Conservation (phyloP, 2,888 invertebrate genomes). For the Horisme vitalbata region DNA sequence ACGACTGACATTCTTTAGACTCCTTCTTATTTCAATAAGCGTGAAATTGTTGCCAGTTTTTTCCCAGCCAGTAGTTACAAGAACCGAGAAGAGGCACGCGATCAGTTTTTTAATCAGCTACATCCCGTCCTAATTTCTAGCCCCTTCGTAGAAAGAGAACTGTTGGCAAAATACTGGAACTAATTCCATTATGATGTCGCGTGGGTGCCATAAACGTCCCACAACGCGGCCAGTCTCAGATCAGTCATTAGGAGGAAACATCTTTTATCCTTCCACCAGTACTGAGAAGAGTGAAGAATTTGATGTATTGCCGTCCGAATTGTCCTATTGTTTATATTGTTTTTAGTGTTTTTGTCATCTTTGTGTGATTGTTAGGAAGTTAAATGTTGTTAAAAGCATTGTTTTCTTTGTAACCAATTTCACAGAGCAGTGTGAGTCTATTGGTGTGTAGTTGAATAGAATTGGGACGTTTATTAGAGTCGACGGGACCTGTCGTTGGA, state of each 20-base stretch:
- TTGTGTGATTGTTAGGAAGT: slow-evolving; percentile 79
- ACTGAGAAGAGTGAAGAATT: slow-evolving; percentile 65
- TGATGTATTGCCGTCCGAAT: slow-evolving; percentile 46
- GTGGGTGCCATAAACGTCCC: slow-evolving; percentile 77
- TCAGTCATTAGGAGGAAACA: slow-evolving; percentile 66
- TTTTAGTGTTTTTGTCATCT: slow-evolving; percentile 62
- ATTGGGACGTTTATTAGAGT: slow-evolving; percentile 73
- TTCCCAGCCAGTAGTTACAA: slow-evolving; percentile 35
- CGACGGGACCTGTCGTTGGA: slow-evolving; percentile 66
- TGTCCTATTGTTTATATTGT: slow-evolving; percentile 63
- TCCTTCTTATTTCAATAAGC: slow-evolving; percentile 8
- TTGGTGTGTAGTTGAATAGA: slow-evolving; percentile 61
- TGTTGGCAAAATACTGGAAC: slow-evolving; percentile 80
- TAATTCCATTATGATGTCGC: slow-evolving; percentile 78
- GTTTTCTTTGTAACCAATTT: slow-evolving; percentile 66
- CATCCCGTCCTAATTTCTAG: slow-evolving; percentile 57
- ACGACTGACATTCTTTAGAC: too few relatives aligned
- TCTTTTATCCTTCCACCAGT: slow-evolving; percentile 57
- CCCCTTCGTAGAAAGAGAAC: slow-evolving; percentile 66
- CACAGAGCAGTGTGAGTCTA: slow-evolving; percentile 60
- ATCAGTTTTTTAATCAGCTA: slow-evolving; percentile 58
- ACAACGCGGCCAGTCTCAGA: slow-evolving; percentile 69
- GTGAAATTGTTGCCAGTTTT: slow-evolving; percentile 22
- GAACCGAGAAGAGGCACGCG: slow-evolving; percentile 64
- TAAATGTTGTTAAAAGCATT: slow-evolving; percentile 76